Base-by-base conservation (phyloP, 2,888 invertebrate genomes). In the Tillus elongatus region DNA sequence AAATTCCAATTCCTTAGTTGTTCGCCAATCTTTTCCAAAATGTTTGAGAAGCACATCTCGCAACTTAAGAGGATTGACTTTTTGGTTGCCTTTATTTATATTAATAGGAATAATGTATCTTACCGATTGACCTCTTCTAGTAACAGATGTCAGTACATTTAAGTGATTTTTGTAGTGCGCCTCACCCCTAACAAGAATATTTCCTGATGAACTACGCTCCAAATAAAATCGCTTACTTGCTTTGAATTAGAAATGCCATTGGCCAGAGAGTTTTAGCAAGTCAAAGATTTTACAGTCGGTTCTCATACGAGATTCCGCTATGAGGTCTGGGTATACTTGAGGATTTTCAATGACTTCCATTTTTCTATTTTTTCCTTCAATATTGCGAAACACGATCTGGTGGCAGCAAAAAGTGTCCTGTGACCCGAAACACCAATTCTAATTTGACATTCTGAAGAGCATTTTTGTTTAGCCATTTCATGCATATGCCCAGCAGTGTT, bases 401-500 rank as follows among this genome's bases (percentile, higher is more conserved):
- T 24, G 41, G 37, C 13, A 41, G 16, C 26, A 34, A 41, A 9
- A 27, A 37, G 19, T 44, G 42, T 10, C 46, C 44, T 13, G 36
- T 38, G 15, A 40, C 38, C n/a, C 6, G 24, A n/a, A 19, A 19
- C n/a, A 19, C 24, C 24, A 19, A 19, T 19, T 19, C 24, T n/a
- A 19, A 8, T 19, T 19, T 19, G 6, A n/a, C 24, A 19, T 19
- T 19, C 24, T 26, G 15, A 28, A 45, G 43, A 28, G 52, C 44
- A 32, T 37, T 30, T 15, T 30, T 32, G 27, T 13, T 13, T 14
- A 52, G 32, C 50, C 50, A 52, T 32, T 39, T 42, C 27, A 33
- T 30, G 30, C 37, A 44, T 50, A 54, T 53, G 15, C 42, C 47
- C 15, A 49, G 13, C 39, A 54, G 39, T 4, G 40, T 46, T 3